Evolutionary conservation across 2,888 invertebrate genomes (phyloP), one percentile per base, ranked within the genome.

Genomic region (Chaitophorus viminalis): DNA sequence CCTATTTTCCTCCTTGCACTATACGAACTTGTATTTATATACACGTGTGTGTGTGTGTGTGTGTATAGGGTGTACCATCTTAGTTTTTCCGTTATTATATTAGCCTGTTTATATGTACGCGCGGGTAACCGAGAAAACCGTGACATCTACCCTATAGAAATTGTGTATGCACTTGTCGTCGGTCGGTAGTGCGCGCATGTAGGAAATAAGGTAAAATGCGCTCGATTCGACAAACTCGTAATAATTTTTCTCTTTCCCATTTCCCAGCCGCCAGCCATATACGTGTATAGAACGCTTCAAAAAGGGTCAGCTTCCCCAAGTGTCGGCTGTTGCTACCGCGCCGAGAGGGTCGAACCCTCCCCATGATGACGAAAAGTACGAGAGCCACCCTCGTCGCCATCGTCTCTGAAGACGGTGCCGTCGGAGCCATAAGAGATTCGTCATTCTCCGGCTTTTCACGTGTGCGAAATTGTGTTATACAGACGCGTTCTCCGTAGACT

Each of bases 331-430:
- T 70, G 29, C 70, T 17, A 29, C 31, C 70, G 11, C 70, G 4
- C 14, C 18, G 25, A 33, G 74, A 74, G 74, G 74, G 74, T 74
- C 74, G 74, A 74, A 74, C 74, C 74, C 74, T 74, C 74, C 36
- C 36, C 74, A 17, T 33, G 74, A 21, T 36, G 74, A 74, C 11
- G 29, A 17, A 31, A 70, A 46, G 14, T 46, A 5, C 60, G 21
- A 60, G 33, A 74, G 36, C 18, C 3, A 33, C 74, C 33, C 74
- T 74, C 74, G 33, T 74, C 6, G 74, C 74, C 21, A 6, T 60
- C 60, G 60, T 60, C 25, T 60, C 60, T 6, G 6, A 36, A 74
- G 33, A 36, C 74, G 8, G 36, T 74, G 21, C 5, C 46, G 46
- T 14, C 36, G 6, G 5, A 6, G 14, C 14, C 14, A 14, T 46